Evolutionary conservation across 2,888 invertebrate genomes (phyloP), one percentile per base, ranked within the genome.

Genomic region (Thecophora atra): DNA sequence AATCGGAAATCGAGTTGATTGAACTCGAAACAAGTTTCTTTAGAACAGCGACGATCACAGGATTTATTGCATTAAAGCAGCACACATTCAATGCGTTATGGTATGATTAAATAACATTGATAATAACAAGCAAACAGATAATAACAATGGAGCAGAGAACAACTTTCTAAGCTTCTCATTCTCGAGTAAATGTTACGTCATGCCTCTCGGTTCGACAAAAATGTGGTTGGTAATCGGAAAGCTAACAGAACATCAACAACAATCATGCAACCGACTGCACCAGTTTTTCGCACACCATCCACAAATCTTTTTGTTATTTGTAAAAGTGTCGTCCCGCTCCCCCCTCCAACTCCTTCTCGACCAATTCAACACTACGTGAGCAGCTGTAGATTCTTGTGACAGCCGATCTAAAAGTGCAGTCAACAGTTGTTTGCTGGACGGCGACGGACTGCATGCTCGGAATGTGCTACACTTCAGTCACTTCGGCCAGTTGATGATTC

Each of bases 81-180:
- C 37, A 37, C 37, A 37, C 37, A 37, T 37, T 37, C 37, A 37
- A 37, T 37, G 37, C 11, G 11, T 11, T 37, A 11, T 37, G 37
- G 37, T 37, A 1, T 37, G 11, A 37, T 37, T 11, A 37, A 37
- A 37, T 2, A 37, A 8, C 37, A 8, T n/a, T n/a, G n/a, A n/a
- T n/a, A n/a, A n/a, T n/a, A n/a, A n/a, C n/a, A n/a, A n/a, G n/a
- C n/a, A n/a, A n/a, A n/a, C n/a, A n/a, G n/a, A n/a, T n/a, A n/a
- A n/a, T n/a, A n/a, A n/a, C n/a, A 37, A 37, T 11, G 11, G 37
- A 37, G 0, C 37, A 37, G 37, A 30, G 21, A 44, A 63, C 42
- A 63, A 63, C 63, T 63, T 63, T 63, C 63, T 42, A 63, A 42
- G 42, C 63, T 37, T 63, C 42, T 63, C 63, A 42, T 37, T 63